These are phyloP conservation scores for Cryptoprocta ferox DNA, from an alignment of 2,797 vertebrate genomes.

Conservation along the genomic window DNA sequence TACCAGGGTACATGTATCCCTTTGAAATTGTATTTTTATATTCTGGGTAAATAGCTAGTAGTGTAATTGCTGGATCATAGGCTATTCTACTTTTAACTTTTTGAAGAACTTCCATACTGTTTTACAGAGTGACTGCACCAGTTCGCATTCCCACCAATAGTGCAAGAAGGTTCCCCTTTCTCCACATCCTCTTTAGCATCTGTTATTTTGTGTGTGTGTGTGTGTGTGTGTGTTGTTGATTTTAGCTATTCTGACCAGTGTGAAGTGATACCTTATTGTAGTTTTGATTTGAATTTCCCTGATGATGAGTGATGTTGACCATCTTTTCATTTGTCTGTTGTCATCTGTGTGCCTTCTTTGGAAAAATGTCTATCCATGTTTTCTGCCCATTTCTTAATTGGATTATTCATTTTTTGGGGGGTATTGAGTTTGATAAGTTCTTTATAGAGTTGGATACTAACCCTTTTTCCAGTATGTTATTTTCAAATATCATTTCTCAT, in stretches of 20 bases:
- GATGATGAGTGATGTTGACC: neutral
- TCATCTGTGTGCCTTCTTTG: neutral
- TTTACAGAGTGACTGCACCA: neutral
- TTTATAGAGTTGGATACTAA: neutral
- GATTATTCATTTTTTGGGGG: neutral
- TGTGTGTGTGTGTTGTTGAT: neutral
- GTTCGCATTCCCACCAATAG: neutral
- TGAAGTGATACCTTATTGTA: neutral
- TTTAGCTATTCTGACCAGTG: neutral
- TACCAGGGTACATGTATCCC: neutral
- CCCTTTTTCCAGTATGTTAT: neutral
- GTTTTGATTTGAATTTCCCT: neutral
- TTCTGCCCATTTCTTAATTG: neutral
- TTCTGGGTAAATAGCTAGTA: neutral
- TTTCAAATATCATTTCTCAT: neutral
- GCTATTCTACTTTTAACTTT: neutral
- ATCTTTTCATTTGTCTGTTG: neutral
- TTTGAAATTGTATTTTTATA: neutral
- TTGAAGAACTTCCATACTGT: neutral
- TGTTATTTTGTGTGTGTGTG: neutral
- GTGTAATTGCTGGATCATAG: neutral
- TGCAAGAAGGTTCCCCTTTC: neutral
- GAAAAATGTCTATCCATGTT: neutral
- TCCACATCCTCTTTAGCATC: neutral
- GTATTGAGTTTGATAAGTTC: neutral